A percentile compares a stretch with the other conserved stretches of the same genome.
These are phyloP conservation scores for Dasysyrphus tricinctus DNA, from an alignment of 2,888 invertebrate species.

Conservation along the genomic window DNA sequence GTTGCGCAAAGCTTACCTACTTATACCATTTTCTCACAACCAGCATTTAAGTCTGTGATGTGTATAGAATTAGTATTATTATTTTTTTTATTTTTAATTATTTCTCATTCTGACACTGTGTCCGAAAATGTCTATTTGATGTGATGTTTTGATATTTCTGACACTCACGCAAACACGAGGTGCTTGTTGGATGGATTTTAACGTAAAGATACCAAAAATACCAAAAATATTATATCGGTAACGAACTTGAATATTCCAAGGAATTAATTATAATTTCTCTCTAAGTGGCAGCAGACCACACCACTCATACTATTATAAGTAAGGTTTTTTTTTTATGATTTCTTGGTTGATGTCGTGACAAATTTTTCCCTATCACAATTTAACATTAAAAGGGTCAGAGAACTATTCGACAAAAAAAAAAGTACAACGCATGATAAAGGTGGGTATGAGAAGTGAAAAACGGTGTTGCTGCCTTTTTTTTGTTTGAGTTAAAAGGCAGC, in stretches of 20 bases:
- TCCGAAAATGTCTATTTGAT: conserved; percentile 80
- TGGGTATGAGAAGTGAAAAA: conserved; percentile 61
- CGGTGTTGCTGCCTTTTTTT: conserved; percentile 44
- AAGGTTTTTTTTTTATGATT: conserved; percentile 25
- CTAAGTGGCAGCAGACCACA: conserved; percentile 52
- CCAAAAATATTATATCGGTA: conserved; percentile 57
- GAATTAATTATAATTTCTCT: conserved; percentile 74
- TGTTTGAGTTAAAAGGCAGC: conserved; percentile 51
- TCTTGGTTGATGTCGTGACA: conserved; percentile 71
- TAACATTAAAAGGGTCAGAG: conserved; percentile 67
- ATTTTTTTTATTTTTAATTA: conserved; percentile 29
- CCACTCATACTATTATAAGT: conserved; percentile 18
- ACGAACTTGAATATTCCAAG: conserved; percentile 73
- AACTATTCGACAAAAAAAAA: conserved; percentile 46
- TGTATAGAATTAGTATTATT: conserved; percentile 22
- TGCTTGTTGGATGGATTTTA: conserved; percentile 67
- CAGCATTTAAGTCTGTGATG: conserved; percentile 24
- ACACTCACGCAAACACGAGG: conserved; percentile 81
- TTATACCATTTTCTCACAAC: neutral
- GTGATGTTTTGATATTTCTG: conserved; percentile 84
- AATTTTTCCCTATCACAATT: conserved; percentile 68
- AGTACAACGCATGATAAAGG: conserved; percentile 9
- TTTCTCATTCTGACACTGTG: conserved; percentile 67
- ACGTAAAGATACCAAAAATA: conserved; percentile 45
- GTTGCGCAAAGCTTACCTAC: conserved; percentile 11